Evolutionary conservation across 2,113 vertebrate species (phyloP).

Genomic region (Guaruba guarouba): DNA sequence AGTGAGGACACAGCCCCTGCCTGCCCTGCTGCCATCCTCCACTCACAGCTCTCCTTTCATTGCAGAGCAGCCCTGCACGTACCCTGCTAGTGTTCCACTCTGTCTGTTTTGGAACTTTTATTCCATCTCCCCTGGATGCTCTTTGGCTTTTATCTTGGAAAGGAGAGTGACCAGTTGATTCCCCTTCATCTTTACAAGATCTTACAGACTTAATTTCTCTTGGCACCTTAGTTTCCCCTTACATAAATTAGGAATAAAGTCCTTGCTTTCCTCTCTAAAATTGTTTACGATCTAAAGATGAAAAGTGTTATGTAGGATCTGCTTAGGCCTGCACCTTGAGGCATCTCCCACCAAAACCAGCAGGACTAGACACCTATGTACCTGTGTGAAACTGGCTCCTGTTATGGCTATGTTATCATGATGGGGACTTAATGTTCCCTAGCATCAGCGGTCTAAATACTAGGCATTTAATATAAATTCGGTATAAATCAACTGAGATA

Average conservation of each 20-base stretch:
- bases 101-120: neutral
- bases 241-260: neutral
- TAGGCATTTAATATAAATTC: constrained; percentile 43
- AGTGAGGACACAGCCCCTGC: neutral
- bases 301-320: neutral
- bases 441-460: neutral
- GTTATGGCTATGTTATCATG: neutral
- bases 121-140: neutral
- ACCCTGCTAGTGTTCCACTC: neutral
- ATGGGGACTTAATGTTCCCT: neutral
- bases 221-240: neutral
- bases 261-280: neutral
- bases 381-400: neutral
- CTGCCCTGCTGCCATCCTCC: neutral
- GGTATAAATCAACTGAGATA: neutral
- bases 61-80: neutral
- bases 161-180: neutral
- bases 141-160: neutral
- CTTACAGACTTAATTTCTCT: neutral
- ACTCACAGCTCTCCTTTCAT: neutral
- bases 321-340: neutral
- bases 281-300: neutral
- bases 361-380: neutral
- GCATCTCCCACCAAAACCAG: neutral
- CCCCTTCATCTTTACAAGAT: neutral